Evolutionary conservation across 2,888 invertebrate species (phyloP), one percentile per base, ranked within the genome.

Genomic region (Cinara cedri): DNA sequence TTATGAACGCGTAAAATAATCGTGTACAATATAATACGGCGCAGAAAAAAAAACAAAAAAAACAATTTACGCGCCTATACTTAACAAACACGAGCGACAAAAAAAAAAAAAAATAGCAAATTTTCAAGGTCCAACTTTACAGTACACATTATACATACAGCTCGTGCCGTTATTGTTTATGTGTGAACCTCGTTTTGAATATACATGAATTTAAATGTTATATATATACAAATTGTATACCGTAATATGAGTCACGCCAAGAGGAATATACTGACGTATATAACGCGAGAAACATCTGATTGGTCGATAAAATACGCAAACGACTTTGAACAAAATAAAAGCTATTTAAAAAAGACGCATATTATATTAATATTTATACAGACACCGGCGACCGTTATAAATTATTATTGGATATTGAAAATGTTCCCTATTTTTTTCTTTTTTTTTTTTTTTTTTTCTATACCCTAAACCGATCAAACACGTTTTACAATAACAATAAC

Each of bases 71-170:
- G 34, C 34, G 34, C 34, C 34, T 34, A 49, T 21, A 62, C 14
- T 62, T 62, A 26, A 34, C 62, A 72, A 46, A 62, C 72, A 72
- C 19, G 46, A 66, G 21, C 66, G 26, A 55, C n/a, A 57, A 66
- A 66, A 34, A 34, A 4, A n/a, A n/a, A n/a, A n/a, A n/a, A 75
- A 54, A 74, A 13, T 65, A 66, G 21, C 75, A 6, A 66, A 76
- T 57, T 66, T 76, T 76, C 75, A 76, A 76, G 75, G 75, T 66
- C 66, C 55, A 55, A 66, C 55, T 76, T 74, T 55, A 54, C 46
- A 66, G 44, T 66, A 46, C 13, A 21, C 2, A 6, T 55, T 55
- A 55, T 21, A 54, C n/a, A 14, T 60, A 46, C 19, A 14, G 19
- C 55, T 24, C 46, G n/a, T 57, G 13, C 46, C 66, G 66, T 46